phyloP scores from a whole-genome alignment of 2,888 invertebrate genomes.

The Pardosa pseudoannulata region DNA sequence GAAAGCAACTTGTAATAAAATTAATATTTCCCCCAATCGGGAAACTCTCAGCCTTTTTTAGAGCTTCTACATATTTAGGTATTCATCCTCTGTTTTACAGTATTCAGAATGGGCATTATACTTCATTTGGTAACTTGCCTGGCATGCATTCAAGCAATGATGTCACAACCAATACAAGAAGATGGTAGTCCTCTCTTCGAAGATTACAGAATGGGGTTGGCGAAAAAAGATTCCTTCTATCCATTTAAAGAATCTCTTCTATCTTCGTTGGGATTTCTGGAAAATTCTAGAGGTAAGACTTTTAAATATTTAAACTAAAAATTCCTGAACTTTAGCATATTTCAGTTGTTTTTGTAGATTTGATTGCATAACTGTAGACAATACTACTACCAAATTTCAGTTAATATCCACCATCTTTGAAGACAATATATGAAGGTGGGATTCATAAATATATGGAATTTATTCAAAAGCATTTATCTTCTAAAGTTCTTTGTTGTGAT shows the following conservation, averaged over 20 bases:
- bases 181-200: conserved; percentile 18
- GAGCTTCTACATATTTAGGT: neutral
- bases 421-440: too few relatives aligned
- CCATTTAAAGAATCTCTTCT: conserved; percentile 51
- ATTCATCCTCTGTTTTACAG: neutral
- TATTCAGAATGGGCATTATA: conserved; percentile 30
- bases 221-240: conserved; percentile 50
- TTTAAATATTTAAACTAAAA: too few relatives aligned
- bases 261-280: conserved; percentile 34
- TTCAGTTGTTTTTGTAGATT: too few relatives aligned
- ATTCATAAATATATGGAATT: too few relatives aligned
- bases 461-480: too few relatives aligned
- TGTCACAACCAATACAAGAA: conserved; percentile 38
- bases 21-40: neutral
- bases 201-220: conserved; percentile 47
- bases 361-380: too few relatives aligned
- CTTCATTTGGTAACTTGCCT: conserved; percentile 27
- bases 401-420: too few relatives aligned
- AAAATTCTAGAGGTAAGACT: conserved; percentile 39
- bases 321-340: too few relatives aligned
- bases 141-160: conserved; percentile 35
- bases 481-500: too few relatives aligned
- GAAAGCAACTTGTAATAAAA: neutral
- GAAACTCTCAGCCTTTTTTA: neutral
- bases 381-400: too few relatives aligned